Base-by-base conservation (phyloP, 2,797 vertebrate genomes). In the Threskiornis aethiopicus region DNA sequence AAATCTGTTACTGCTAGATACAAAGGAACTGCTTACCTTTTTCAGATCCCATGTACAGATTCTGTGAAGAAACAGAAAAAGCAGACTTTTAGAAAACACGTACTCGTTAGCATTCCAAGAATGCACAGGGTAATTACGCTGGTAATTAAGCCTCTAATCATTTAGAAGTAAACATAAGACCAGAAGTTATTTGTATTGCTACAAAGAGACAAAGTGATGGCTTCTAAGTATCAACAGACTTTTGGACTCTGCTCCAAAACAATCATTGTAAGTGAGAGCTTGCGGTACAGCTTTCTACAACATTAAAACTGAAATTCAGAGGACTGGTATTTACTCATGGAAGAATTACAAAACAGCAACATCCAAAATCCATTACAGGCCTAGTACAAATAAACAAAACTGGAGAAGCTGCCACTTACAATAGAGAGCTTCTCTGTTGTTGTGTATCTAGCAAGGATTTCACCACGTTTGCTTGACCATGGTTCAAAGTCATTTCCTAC, bases 401-500 rank as follows among this genome's bases (percentile, higher is more conserved):
- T 1, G 51, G 29, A 88, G 71, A 78, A 85, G 61, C 5, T 54
- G 59, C 15, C 8, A 99, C 99, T 99, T 97, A 99, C 99, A 33
- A 99, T 99, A 7, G 99, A 99, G 9, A 99, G 99, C 77, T 99
- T 99, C 94, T 99, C 99, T 0, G 99, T 99, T 59, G 99, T 99
- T 18, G 99, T 99, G 96, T 99, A 99, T 87, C 99, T 98, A 78
- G 99, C 97, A 75, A 99, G 98, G 96, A 99, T 99, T 79, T 99
- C 99, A 25, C 98, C 98, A 28, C 99, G 98, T 94, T 99, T 99
- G 72, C 95, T 98, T 6, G 99, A 98, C 99, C 99, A 99, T 1
- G 98, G 98, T 54, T 99, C 99, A 98, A 99, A 99, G 93, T 99
- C 99, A 28, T 93, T 91, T 58, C 99, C 99, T 11, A 99, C 98